phyloP scores from a whole-genome alignment of 2,797 vertebrate genomes.

The Poecile montanus region DNA sequence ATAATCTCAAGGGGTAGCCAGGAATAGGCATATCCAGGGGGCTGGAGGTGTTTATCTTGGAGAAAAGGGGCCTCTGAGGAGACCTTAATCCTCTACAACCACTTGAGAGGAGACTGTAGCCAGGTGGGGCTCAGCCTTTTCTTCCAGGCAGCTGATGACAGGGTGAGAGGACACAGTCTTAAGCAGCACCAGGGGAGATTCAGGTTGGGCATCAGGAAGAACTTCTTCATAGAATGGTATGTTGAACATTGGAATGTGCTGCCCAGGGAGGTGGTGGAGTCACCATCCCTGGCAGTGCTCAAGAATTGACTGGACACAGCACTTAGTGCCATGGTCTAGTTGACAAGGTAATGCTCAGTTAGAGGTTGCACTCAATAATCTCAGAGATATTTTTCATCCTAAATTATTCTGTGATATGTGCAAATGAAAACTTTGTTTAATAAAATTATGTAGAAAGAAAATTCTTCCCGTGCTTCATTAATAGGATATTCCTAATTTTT shows the following conservation, averaged over 20 bases:
- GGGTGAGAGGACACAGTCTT: neutral
- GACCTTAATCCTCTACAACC: neutral
- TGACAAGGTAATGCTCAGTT: neutral
- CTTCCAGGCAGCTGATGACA: neutral
- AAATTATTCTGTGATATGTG: neutral
- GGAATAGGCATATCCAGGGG: too few species aligned
- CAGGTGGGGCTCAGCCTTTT: neutral
- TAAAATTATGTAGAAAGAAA: neutral
- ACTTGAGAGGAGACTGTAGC: neutral
- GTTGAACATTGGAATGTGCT: neutral
- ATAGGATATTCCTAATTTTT: neutral
- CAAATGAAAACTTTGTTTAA: neutral
- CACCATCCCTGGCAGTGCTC: neutral
- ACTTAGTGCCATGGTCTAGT: neutral
- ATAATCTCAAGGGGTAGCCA: neutral
- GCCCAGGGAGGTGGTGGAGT: neutral
- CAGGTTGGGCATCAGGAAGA: too few species aligned
- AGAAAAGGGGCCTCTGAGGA: neutral
- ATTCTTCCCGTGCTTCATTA: neutral
- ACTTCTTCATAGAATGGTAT: neutral
- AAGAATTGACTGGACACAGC: accelerated
- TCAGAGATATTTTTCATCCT: neutral
- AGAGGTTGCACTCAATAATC: neutral
- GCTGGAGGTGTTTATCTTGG: neutral
- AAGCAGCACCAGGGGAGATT: neutral